Percentiles rank a stretch among this genome's conserved stretches.
Evolutionary conservation across 92 coral and sea anemone genomes (phyloP).

Genomic region (Heteractis magnifica): DNA sequence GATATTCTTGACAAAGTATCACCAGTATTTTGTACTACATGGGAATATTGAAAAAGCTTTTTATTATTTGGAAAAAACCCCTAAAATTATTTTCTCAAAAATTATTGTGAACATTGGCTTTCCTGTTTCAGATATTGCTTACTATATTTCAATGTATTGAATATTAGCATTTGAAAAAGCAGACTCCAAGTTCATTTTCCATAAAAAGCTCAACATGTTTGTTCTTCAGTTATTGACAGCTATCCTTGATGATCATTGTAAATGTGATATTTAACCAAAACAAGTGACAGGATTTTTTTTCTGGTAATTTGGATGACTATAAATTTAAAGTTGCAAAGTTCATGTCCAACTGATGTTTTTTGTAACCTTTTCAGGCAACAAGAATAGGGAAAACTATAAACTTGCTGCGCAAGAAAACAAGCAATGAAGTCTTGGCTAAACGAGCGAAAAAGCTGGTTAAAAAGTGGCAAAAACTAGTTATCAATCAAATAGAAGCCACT

Average conservation of each 20-base stretch:
- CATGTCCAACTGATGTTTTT: background rate
- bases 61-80: background rate
- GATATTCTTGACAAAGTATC: background rate
- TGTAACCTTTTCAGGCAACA: constrained; percentile 71
- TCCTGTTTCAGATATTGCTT: too few species aligned
- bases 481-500: constrained; percentile 83
- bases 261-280: background rate
- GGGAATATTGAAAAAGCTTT: background rate
- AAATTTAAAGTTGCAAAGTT: too few species aligned
- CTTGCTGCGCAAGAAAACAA: constrained; percentile 89
- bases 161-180: too few species aligned
- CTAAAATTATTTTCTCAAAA: too few species aligned
- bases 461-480: constrained; percentile 94
- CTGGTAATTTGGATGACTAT: too few species aligned
- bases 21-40: background rate
- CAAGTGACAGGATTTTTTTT: background rate
- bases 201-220: too few species aligned
- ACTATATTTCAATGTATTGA: too few species aligned
- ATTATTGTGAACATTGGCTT: too few species aligned
- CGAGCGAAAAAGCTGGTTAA: constrained; percentile 96
- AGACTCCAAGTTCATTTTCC: too few species aligned
- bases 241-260: too few species aligned
- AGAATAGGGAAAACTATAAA: constrained; percentile 95
- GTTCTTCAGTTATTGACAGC: too few species aligned
- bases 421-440: constrained; percentile 85